These are phyloP conservation scores for Cebidichthys violaceus DNA, from an alignment of 2,113 vertebrate genomes.

Conservation along the genomic window DNA sequence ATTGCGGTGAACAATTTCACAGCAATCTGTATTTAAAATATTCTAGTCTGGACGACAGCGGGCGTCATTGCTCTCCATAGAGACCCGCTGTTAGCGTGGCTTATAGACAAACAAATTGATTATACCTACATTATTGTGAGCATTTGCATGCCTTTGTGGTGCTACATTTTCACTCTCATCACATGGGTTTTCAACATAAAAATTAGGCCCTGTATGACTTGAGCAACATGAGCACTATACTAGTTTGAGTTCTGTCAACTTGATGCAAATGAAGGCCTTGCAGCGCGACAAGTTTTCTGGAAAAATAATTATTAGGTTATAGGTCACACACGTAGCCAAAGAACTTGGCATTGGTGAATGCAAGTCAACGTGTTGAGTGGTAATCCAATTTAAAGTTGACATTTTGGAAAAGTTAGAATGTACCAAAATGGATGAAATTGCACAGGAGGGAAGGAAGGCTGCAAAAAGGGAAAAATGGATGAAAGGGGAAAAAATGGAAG, in stretches of 20 bases:
- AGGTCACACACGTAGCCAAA: too few relatives aligned
- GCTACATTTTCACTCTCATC: not conserved
- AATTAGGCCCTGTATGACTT: not conserved
- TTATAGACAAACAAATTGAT: not conserved
- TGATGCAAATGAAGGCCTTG: not conserved
- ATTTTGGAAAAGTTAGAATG: not conserved
- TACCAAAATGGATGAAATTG: not conserved
- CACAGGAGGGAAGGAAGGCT: not conserved
- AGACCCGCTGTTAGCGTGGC: not conserved
- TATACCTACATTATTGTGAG: not conserved
- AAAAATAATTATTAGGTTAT: not conserved
- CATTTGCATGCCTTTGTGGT: not conserved
- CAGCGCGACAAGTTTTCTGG: not conserved
- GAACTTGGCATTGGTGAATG: not conserved
- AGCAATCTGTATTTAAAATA: not conserved
- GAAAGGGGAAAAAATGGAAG: not conserved
- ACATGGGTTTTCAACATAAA: not conserved
- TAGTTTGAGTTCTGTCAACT: not conserved
- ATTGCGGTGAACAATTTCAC: not conserved
- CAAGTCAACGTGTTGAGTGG: not conserved
- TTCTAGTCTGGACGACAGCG: not conserved
- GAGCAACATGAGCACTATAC: not conserved
- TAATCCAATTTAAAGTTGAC: not conserved
- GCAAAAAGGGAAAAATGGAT: not conserved
- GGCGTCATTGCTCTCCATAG: not conserved